phyloP scores from a whole-genome alignment of 2,888 invertebrate genomes.

The Sussaba pulchella region DNA sequence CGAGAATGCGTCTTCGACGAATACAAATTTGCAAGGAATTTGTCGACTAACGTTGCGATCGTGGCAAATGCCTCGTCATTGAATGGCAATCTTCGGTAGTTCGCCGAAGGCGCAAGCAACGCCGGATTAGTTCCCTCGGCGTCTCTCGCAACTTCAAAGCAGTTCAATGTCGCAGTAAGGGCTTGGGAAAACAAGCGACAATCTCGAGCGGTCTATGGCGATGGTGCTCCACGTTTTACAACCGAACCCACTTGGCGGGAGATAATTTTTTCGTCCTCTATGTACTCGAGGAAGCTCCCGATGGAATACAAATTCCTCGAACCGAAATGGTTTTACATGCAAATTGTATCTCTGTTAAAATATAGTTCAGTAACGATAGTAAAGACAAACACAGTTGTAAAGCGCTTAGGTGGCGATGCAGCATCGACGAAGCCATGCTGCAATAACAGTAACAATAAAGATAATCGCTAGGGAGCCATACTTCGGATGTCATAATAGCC shows the following conservation, averaged over 20 bases:
- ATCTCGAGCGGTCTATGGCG: neutral
- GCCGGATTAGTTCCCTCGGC: slow-evolving; percentile 33
- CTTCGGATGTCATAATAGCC: slow-evolving; percentile 19
- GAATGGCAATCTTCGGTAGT: slow-evolving; percentile 32
- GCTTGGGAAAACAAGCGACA: slow-evolving; percentile 1
- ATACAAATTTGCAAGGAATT: slow-evolving; percentile 19
- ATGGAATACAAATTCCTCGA: slow-evolving; percentile 38
- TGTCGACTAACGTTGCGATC: neutral
- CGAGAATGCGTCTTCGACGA: neutral
- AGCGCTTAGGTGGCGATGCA: neutral
- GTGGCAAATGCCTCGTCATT: slow-evolving; percentile 16
- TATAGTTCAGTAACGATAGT: neutral
- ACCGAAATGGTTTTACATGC: slow-evolving; percentile 4
- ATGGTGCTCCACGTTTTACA: slow-evolving; percentile 22
- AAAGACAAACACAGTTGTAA: neutral
- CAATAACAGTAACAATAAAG: slow-evolving; percentile 25
- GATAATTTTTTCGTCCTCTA: slow-evolving; percentile 28
- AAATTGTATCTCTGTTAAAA: neutral
- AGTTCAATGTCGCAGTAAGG: neutral
- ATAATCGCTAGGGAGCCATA: slow-evolving; percentile 14
- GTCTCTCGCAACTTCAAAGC: neutral
- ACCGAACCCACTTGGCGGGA: slow-evolving; percentile 26
- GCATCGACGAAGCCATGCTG: neutral
- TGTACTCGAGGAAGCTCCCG: slow-evolving; percentile 18
- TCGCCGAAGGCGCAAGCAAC: slow-evolving; percentile 10